Evolutionary conservation across 1,140 invertebrate species (phyloP), one percentile per base, ranked within the genome.

Genomic region (Lordiphosa stackelbergi): DNA sequence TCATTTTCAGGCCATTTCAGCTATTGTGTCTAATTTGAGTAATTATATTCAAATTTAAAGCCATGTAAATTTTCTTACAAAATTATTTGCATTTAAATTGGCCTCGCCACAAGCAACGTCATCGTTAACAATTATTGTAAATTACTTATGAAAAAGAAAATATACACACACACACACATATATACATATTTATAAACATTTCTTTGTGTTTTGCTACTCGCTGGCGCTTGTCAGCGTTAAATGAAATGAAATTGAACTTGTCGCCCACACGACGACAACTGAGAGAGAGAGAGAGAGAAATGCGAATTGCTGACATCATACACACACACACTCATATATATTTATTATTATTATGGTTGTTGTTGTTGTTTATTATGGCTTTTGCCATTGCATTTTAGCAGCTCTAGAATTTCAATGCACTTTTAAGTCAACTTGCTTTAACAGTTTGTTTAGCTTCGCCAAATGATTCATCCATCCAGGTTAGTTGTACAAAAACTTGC

Each of bases 41-140:
- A 83, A 83, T 83, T 84, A 73, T 83, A 83, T 83, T 83, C 72
- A 84, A 83, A 83, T 83, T 77, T 83, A 66, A 77, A 64, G 60
- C 69, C 69, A 83, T 81, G 77, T 65, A 77, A 69, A 81, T 81
- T 73, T 55, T 69, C 64, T 62, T 71, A 64, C 70, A 75, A 64
- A 69, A 72, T 72, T 83, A 83, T 83, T 83, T 83, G 78, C 77
- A 83, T 77, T 83, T 83, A 72, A 75, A 81, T 81, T 73, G 77
- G 51, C 62, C 11, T 28, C 16, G 45, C n/a, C 35, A 62, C 57
- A 19, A 56, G 48, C 36, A 38, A 38, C 64, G 60, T 51, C 61
- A 69, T 57, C 46, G 53, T 71, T 75, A 83, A 83, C 72, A 83
- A 81, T 81, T 83, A 81, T 83, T 77, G 63, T 69, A 69, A 77